Evolutionary conservation across 2,113 vertebrate species (phyloP).

Genomic region (Neopipo cinnamomea): DNA sequence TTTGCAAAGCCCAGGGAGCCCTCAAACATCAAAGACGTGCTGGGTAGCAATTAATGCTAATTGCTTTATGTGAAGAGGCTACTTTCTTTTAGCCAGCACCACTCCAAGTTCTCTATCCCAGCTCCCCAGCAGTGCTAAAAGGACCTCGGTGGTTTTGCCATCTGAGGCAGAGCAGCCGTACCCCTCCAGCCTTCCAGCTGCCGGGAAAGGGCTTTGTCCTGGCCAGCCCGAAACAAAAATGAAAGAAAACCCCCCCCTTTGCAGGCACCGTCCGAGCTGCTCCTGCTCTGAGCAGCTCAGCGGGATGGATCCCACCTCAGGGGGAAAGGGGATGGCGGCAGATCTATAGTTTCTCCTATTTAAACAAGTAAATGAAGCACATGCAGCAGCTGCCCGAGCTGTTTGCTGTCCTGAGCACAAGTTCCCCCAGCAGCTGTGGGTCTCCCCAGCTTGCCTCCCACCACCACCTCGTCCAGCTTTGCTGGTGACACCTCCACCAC

Average conservation of each 20-base stretch:
- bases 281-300: not conserved
- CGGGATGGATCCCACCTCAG: not conserved
- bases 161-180: not conserved
- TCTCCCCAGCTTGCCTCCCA: not conserved
- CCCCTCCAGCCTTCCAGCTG: not conserved
- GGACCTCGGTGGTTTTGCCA: not conserved
- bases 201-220: not conserved
- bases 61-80: slow-evolving; percentile 3
- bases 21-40: not conserved
- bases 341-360: not conserved
- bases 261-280: not conserved
- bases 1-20: not conserved
- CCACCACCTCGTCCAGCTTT: not conserved
- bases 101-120: rapidly evolving
- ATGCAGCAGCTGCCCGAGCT: not conserved
- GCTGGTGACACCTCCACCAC: not conserved
- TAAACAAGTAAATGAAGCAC: not conserved
- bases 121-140: rapidly evolving
- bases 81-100: not conserved
- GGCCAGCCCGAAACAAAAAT: not conserved
- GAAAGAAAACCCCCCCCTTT: rapidly evolving
- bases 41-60: slow-evolving; percentile 40
- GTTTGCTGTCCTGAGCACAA: not conserved
- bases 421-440: not conserved
- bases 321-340: not conserved